Evolutionary conservation across 2,888 invertebrate genomes (phyloP).

Genomic region (Agonopterix subpropinquella): DNA sequence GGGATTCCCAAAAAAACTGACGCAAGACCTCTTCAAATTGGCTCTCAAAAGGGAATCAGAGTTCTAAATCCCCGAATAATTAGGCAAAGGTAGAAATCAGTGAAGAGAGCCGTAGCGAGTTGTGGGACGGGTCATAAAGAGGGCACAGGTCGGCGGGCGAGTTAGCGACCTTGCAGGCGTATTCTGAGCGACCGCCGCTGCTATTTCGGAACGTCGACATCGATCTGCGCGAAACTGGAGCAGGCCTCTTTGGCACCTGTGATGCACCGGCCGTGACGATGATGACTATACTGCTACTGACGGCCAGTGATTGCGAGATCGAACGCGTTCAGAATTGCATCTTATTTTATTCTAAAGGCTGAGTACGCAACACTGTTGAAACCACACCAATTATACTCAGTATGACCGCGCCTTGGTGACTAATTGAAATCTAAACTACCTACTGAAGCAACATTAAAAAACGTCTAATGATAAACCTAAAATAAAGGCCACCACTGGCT

Average conservation of each 20-base stretch:
- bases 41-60: too few species aligned
- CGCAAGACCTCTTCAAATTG: too few species aligned
- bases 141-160: conserved; percentile 51
- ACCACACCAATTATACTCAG: too few species aligned
- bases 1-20: too few species aligned
- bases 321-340: conserved; percentile 7
- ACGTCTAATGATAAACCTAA: too few species aligned
- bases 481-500: too few species aligned
- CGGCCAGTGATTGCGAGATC: conserved; percentile 48
- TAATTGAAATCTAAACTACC: too few species aligned
- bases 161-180: conserved; percentile 50
- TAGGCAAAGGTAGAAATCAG: conserved; percentile 25
- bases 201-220: conserved; percentile 59
- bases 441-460: too few species aligned
- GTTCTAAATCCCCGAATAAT: conserved; percentile 15
- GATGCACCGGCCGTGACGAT: conserved; percentile 28
- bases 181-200: conserved; percentile 42
- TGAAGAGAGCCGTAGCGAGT: conserved; percentile 25
- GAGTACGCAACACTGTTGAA: too few species aligned
- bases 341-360: neutral
- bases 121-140: conserved; percentile 41
- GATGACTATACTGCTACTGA: conserved; percentile 35
- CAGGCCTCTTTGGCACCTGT: conserved; percentile 58
- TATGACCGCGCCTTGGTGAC: too few species aligned
- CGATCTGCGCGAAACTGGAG: conserved; percentile 56